Conservation (phyloP, 2,113 vertebrate genomes). For the Triplophysa dalaica region DNA sequence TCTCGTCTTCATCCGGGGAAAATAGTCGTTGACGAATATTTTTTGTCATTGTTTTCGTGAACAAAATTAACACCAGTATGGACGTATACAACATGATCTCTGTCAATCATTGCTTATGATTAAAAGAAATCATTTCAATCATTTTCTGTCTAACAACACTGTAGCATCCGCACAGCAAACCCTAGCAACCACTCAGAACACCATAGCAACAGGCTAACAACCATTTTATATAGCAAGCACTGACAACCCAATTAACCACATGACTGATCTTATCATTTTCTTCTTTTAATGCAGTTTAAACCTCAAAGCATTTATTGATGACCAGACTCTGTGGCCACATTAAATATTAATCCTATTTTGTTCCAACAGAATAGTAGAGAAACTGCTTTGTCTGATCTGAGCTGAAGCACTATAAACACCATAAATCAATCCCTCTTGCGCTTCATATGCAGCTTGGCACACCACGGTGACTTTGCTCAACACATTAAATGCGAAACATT, state of each 20-base stretch:
- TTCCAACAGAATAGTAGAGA: constrained; percentile 48
- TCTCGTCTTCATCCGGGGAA: too few relatives aligned
- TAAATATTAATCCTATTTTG: constrained; percentile 64
- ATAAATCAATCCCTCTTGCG: constrained; percentile 46
- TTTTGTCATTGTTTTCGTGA: too few relatives aligned
- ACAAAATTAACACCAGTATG: too few relatives aligned
- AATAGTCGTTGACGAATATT: too few relatives aligned
- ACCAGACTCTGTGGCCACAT: constrained; percentile 58
- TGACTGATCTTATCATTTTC: neutral
- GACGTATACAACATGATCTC: too few relatives aligned
- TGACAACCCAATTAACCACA: neutral
- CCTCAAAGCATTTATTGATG: constrained; percentile 58
- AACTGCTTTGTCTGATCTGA: constrained; percentile 38
- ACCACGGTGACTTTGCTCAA: neutral
- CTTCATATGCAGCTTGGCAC: neutral
- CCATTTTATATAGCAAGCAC: neutral
- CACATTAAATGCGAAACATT: neutral
- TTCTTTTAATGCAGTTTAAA: constrained; percentile 10
- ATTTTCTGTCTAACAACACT: neutral
- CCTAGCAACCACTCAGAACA: neutral
- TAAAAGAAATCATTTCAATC: too few relatives aligned
- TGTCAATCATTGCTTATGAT: too few relatives aligned
- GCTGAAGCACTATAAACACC: neutral
- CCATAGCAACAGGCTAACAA: neutral
- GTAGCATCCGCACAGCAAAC: neutral